phyloP scores from a whole-genome alignment of 2,797 vertebrate genomes.

The Distichodus sexfasciatus region DNA sequence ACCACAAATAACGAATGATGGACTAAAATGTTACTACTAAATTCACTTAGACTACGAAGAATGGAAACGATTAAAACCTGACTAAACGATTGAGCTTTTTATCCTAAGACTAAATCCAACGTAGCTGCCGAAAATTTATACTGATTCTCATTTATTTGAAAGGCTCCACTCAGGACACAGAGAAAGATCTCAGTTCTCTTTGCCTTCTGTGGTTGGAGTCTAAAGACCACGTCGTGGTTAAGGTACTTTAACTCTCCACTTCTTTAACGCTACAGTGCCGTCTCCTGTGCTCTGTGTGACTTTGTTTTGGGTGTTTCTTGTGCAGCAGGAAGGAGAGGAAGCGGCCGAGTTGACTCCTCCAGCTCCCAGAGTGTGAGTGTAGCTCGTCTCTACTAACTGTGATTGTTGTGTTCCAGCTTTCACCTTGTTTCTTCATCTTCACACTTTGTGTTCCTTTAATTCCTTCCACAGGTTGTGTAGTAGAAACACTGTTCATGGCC shows the following conservation, averaged over 20 bases:
- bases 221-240: conserved; percentile 90
- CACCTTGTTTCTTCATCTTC: background rate
- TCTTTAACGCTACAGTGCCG: background rate
- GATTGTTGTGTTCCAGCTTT: too few species aligned
- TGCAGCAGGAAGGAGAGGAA: conserved; percentile 86
- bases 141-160: background rate
- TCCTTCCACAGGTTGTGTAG: too few species aligned
- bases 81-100: too few species aligned
- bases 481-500: too few species aligned
- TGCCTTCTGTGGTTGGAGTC: conserved; percentile 97
- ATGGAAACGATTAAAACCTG: too few species aligned
- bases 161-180: conserved; percentile 86
- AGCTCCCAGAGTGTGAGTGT: conserved; percentile 87
- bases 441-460: too few species aligned
- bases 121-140: too few species aligned
- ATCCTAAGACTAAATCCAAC: too few species aligned
- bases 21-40: too few species aligned
- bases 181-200: conserved; percentile 89
- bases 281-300: background rate
- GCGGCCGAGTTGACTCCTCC: conserved; percentile 83
- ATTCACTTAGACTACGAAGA: too few species aligned
- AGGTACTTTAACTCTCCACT: conserved; percentile 69
- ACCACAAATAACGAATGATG: too few species aligned
- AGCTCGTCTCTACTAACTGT: background rate
- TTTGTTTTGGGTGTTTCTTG: conserved; percentile 42